A percentile compares a stretch with the other conserved stretches of the same genome.
These are phyloP conservation scores for Thermophis baileyi DNA, from an alignment of 2,113 vertebrate genomes.

Conservation along the genomic window DNA sequence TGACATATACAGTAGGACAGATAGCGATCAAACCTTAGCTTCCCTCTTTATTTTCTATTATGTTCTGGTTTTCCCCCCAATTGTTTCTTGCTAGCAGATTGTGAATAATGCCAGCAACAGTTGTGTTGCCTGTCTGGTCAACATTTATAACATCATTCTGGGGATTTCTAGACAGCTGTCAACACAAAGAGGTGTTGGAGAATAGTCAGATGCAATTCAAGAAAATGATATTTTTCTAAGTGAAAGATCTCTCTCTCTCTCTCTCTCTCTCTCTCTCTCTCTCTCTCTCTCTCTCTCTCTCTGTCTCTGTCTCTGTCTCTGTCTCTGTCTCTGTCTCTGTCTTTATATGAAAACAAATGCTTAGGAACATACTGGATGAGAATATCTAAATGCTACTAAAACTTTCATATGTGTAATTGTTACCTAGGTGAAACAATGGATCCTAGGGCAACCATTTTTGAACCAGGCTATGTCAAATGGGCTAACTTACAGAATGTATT, in stretches of 20 bases:
- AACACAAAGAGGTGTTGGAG: not conserved
- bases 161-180: not conserved
- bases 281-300: no score
- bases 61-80: not conserved
- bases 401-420: not conserved
- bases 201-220: not conserved
- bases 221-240: not conserved
- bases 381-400: not conserved
- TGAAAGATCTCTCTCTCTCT: not conserved
- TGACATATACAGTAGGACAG: not conserved
- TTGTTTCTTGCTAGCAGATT: not conserved
- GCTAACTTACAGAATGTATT: no score
- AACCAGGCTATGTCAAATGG: not conserved
- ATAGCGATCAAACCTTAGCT: not conserved
- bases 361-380: not conserved
- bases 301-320: no score
- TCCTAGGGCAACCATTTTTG: not conserved
- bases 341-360: not conserved
- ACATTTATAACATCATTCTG: not conserved
- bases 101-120: not conserved
- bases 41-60: not conserved
- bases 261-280: not conserved
- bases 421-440: not conserved
- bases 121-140: not conserved
- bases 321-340: not conserved